Percentiles rank a stretch among this genome's conserved stretches.
Evolutionary conservation across 2,888 invertebrate genomes (phyloP).

Genomic region (Drosophila sordidula): DNA sequence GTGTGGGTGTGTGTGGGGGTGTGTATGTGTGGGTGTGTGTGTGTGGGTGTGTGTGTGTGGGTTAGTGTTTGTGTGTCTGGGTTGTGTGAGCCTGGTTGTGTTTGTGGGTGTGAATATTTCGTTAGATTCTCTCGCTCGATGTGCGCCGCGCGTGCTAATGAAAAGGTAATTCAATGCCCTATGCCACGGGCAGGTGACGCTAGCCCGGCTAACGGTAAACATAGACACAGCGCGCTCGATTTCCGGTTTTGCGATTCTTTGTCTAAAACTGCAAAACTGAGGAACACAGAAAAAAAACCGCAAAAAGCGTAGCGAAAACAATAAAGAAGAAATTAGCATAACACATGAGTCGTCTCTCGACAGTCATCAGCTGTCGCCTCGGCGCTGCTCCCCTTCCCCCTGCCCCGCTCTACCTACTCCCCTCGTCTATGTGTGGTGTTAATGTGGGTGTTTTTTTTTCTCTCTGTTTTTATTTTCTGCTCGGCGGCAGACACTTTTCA

Average conservation of each 20-base stretch:
- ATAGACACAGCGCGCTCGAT: slow-evolving; percentile 34
- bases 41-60: slow-evolving; percentile 42
- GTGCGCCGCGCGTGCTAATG: slow-evolving; percentile 57
- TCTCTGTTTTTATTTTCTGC: slow-evolving; percentile 1
- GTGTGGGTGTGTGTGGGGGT: slow-evolving; percentile 3
- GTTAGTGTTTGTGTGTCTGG: slow-evolving; percentile 18
- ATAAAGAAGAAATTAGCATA: slow-evolving; percentile 73
- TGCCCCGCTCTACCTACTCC: slow-evolving; percentile 2
- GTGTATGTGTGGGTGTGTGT: slow-evolving; percentile 22
- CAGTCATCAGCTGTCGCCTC: slow-evolving; percentile 41
- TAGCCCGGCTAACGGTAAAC: slow-evolving; percentile 53
- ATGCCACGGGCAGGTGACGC: slow-evolving; percentile 39
- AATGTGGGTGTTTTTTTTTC: slow-evolving; percentile 62
- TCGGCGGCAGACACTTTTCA: slow-evolving; percentile 51
- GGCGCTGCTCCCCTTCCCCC: background rate
- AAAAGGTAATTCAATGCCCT: slow-evolving; percentile 72
- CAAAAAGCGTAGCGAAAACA: slow-evolving; percentile 55
- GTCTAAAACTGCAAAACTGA: slow-evolving; percentile 24
- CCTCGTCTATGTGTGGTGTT: slow-evolving; percentile 44
- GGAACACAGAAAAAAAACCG: slow-evolving; percentile 7
- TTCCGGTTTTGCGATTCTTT: slow-evolving; percentile 62
- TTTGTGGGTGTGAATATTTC: slow-evolving; percentile 54
- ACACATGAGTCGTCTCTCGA: slow-evolving; percentile 50
- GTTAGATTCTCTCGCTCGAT: slow-evolving; percentile 42
- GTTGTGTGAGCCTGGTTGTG: slow-evolving; percentile 16